Conservation (phyloP, 2,888 invertebrate genomes). For the Orthonevra nobilis region DNA sequence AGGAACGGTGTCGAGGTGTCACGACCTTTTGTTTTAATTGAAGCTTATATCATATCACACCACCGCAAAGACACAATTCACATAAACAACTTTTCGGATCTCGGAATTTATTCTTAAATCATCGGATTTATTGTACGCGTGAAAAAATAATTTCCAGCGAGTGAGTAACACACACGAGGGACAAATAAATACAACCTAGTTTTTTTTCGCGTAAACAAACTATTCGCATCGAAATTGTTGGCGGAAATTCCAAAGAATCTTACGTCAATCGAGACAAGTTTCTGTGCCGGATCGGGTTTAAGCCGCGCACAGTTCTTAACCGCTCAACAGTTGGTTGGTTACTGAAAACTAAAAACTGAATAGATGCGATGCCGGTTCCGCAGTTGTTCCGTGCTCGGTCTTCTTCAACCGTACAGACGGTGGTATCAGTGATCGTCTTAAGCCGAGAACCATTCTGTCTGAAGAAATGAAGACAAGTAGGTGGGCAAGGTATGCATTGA, state of each 20-base stretch:
- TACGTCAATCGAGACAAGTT: conserved; percentile 17
- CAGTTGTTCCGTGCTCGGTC: conserved; percentile 55
- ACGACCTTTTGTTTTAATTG: conserved; percentile 41
- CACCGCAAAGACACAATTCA: not conserved
- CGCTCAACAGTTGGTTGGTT: conserved; percentile 69
- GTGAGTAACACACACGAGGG: conserved; percentile 35
- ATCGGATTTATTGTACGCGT: conserved; percentile 23
- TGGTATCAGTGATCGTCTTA: conserved; percentile 15
- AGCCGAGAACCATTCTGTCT: not conserved
- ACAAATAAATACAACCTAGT: conserved; percentile 13
- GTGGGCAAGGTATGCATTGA: too few species aligned
- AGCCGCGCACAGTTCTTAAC: conserved; percentile 33
- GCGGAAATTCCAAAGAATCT: conserved; percentile 57
- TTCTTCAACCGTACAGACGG: too few species aligned
- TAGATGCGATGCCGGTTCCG: too few species aligned
- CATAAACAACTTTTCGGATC: not conserved
- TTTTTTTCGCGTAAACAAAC: conserved; percentile 47
- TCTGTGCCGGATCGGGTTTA: not conserved
- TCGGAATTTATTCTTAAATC: conserved; percentile 36
- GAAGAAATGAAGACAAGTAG: conserved; percentile 29
- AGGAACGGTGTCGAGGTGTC: conserved; percentile 5
- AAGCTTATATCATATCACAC: conserved; percentile 24
- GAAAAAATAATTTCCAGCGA: conserved; percentile 59
- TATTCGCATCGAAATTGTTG: conserved; percentile 47
- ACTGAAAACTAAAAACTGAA: too few species aligned